Evolutionary conservation across 2,797 vertebrate genomes (phyloP).

Genomic region (Myotis pilosus): DNA sequence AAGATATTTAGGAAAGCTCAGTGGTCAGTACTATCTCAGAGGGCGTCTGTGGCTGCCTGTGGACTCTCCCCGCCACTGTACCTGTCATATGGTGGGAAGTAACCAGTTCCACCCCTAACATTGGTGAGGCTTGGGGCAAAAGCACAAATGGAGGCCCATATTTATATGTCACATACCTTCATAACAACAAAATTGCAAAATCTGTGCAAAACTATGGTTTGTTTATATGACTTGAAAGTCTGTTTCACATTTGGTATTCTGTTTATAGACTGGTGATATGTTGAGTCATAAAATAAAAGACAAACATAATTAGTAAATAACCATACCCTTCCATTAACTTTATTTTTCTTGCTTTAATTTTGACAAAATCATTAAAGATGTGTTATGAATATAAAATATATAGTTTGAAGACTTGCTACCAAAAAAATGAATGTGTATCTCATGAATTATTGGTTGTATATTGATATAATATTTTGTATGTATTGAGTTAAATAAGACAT

Average conservation of each 20-base stretch:
- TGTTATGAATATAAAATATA: background rate
- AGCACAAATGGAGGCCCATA: background rate
- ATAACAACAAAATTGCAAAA: background rate
- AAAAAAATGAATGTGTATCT: background rate
- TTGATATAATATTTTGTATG: background rate
- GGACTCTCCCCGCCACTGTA: background rate
- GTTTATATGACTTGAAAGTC: background rate
- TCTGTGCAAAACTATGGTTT: background rate
- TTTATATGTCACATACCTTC: background rate
- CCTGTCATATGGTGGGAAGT: background rate
- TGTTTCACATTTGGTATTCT: background rate
- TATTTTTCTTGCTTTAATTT: background rate
- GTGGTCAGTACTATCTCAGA: too few species aligned
- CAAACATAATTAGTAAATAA: background rate
- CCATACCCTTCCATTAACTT: background rate
- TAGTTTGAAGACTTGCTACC: background rate
- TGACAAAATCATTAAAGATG: background rate
- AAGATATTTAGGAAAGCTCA: background rate
- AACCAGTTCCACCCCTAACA: background rate
- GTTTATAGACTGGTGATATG: background rate
- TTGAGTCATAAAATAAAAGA: background rate
- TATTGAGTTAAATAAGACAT: background rate
- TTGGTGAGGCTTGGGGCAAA: background rate
- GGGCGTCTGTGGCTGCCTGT: background rate
- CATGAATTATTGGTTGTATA: background rate